Evolutionary conservation across 1,140 invertebrate species (phyloP).

Genomic region (Brachionus asplanchnoidis): DNA sequence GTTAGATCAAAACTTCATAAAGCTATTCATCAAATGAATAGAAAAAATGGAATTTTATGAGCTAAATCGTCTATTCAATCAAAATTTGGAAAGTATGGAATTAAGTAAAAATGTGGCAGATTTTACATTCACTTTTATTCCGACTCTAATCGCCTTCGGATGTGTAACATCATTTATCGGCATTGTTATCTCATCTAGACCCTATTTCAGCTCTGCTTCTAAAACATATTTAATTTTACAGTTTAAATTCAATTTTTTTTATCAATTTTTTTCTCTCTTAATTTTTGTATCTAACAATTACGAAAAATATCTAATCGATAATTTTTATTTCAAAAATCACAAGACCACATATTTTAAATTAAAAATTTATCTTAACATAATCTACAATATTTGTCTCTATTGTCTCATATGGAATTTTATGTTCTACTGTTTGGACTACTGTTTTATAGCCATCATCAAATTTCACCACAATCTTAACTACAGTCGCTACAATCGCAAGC

Average conservation of each 20-base stretch:
- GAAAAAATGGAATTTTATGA: constrained; percentile 39
- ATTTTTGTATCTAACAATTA: constrained; percentile 1
- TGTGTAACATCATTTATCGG: background rate
- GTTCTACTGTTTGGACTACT: background rate
- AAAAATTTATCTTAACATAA: background rate
- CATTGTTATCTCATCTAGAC: background rate
- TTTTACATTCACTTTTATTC: background rate
- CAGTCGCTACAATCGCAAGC: background rate
- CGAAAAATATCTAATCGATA: constrained; percentile 24
- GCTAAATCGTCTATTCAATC: constrained; percentile 26
- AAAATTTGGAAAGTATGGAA: background rate
- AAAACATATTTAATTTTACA: background rate
- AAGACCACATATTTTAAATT: constrained; percentile 17
- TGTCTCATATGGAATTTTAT: constrained; percentile 22
- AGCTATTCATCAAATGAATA: constrained; percentile 1
- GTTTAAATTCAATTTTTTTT: constrained; percentile 17
- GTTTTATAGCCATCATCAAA: constrained; percentile 16
- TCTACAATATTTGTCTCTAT: constrained; percentile 19
- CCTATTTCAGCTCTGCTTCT: constrained; percentile 14
- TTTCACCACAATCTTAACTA: constrained; percentile 23
- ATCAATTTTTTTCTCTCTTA: background rate
- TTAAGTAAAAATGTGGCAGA: background rate
- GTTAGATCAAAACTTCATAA: background rate
- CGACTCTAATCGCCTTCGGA: background rate
- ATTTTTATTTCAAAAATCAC: constrained; percentile 27